phyloP scores from a whole-genome alignment of 2,888 invertebrate genomes.

The Lacanobia oleracea region DNA sequence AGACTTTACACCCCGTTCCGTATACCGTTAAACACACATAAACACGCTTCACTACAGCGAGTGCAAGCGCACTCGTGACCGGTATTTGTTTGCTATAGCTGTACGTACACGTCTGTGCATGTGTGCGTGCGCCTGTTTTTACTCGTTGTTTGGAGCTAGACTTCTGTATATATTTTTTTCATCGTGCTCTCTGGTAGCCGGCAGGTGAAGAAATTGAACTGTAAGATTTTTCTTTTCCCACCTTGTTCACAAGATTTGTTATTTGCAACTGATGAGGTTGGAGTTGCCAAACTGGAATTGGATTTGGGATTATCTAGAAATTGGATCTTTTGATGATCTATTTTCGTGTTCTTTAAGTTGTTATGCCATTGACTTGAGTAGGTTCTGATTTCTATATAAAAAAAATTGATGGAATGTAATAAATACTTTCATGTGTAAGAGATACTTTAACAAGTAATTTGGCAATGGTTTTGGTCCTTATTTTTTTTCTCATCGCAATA shows the following conservation, averaged over 20 bases:
- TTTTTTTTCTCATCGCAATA: background rate
- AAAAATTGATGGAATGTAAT: background rate
- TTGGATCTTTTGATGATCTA: constrained; percentile 55
- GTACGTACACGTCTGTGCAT: too few relatives aligned
- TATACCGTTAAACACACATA: background rate
- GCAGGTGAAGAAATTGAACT: constrained; percentile 40
- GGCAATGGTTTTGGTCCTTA: background rate
- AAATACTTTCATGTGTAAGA: background rate
- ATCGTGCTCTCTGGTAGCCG: background rate
- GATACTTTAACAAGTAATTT: background rate
- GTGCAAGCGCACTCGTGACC: background rate
- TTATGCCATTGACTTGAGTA: constrained; percentile 6
- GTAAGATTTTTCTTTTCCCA: constrained; percentile 39
- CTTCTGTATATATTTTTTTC: constrained; percentile 2
- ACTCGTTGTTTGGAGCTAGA: background rate
- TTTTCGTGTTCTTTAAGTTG: constrained; percentile 36
- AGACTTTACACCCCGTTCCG: too few relatives aligned
- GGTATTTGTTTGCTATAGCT: background rate
- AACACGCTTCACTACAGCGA: background rate
- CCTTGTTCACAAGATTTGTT: constrained; percentile 62
- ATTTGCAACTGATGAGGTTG: constrained; percentile 60
- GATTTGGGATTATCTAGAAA: constrained; percentile 60
- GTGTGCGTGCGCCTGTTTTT: background rate
- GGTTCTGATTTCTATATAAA: constrained; percentile 7
- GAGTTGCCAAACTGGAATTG: constrained; percentile 56